Conservation (phyloP, 1,140 invertebrate species). For the Neodiprion lecontei region DNA sequence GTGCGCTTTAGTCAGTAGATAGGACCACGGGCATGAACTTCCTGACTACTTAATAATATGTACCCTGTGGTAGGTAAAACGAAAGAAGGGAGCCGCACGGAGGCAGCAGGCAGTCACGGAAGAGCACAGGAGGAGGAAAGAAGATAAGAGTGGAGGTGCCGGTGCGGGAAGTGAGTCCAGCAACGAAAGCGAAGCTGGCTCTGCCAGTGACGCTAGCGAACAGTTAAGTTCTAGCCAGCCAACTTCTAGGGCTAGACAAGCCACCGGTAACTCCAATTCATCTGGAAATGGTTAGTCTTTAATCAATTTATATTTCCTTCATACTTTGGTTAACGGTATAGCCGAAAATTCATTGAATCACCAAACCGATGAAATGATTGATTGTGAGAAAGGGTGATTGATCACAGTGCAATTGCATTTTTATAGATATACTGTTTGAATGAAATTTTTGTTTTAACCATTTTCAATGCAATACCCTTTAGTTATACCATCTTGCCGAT, state of each 20-base stretch:
- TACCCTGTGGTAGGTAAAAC: conserved; percentile 60
- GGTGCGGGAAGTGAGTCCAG: conserved; percentile 56
- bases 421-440: no score
- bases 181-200: conserved; percentile 58
- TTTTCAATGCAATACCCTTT: no score
- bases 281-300: conserved; percentile 60
- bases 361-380: no score
- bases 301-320: not conserved
- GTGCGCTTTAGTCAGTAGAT: conserved; percentile 38
- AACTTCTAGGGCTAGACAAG: conserved; percentile 43
- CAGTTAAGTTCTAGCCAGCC: conserved; percentile 50
- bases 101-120: conserved; percentile 54
- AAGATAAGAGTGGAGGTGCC: conserved; percentile 51
- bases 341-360: no score
- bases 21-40: conserved; percentile 54
- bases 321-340: no score
- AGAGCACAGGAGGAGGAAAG: conserved; percentile 54
- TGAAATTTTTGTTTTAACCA: no score
- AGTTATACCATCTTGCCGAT: no score
- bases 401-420: no score
- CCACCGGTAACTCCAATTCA: conserved; percentile 54
- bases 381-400: no score
- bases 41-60: conserved; percentile 58
- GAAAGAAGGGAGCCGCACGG: conserved; percentile 59
- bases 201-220: conserved; percentile 56